A percentile compares a stretch with the other conserved stretches of the same genome.
phyloP scores from a whole-genome alignment of 2,797 vertebrate species.

The Meriones psammophilus region DNA sequence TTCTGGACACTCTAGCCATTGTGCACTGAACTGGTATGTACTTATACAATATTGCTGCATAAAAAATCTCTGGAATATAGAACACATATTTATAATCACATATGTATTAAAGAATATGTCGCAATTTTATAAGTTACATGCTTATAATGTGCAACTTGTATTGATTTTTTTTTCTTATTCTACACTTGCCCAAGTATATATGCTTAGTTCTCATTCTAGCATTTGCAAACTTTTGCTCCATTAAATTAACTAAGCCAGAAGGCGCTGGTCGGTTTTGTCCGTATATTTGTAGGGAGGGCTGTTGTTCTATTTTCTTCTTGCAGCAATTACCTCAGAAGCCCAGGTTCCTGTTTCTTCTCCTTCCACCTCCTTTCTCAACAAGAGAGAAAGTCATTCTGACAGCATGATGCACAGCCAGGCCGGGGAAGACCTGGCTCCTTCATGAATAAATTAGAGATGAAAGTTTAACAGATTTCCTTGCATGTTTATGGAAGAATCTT shows the following conservation, averaged over 20 bases:
- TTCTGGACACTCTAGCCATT: background rate
- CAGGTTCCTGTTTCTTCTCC: conserved; percentile 81
- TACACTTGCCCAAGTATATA: background rate
- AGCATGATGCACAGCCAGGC: conserved; percentile 88
- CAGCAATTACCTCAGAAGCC: conserved; percentile 80
- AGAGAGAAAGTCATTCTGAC: conserved; percentile 90
- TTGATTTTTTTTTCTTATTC: background rate
- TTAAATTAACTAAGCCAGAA: conserved; percentile 76
- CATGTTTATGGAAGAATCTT: conserved; percentile 89
- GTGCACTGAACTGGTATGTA: background rate
- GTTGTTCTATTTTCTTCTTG: conserved; percentile 63
- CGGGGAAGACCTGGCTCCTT: conserved; percentile 88
- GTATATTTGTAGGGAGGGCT: too few relatives aligned
- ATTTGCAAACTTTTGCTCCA: conserved; percentile 76
- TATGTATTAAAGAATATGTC: background rate
- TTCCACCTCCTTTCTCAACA: conserved; percentile 84
- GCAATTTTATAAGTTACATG: background rate
- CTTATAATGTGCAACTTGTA: background rate
- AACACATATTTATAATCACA: background rate
- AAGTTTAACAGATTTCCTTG: conserved; percentile 90
- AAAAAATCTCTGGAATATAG: background rate
- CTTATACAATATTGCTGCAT: background rate
- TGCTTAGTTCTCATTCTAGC: background rate
- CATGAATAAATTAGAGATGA: conserved; percentile 92
- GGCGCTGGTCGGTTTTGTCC: background rate